Evolutionary conservation across 2,797 vertebrate genomes (phyloP).

Genomic region (Sylvia borin): DNA sequence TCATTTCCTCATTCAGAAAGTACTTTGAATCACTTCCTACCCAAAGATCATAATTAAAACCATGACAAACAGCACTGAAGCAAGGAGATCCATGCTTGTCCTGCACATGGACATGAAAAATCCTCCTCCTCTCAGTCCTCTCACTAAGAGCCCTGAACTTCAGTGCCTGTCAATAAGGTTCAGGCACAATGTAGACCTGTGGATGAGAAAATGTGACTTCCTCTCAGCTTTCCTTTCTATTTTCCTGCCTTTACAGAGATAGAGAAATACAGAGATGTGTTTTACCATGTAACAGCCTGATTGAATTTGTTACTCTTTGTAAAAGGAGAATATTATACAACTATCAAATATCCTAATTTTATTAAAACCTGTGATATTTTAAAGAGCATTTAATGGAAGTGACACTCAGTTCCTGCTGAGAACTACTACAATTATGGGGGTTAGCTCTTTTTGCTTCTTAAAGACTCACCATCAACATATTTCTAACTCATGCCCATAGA

Average conservation of each 20-base stretch:
- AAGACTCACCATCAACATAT: not conserved
- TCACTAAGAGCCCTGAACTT: not conserved
- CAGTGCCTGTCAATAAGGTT: not conserved
- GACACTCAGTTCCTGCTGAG: not conserved
- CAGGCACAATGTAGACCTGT: not conserved
- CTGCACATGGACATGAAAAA: not conserved
- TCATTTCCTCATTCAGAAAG: not conserved
- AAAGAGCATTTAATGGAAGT: not conserved
- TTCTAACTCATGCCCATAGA: not conserved
- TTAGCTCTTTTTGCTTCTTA: not conserved
- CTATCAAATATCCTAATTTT: not conserved
- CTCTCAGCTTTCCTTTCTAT: not conserved
- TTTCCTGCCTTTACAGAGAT: not conserved
- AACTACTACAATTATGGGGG: not conserved
- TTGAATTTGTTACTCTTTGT: accelerated
- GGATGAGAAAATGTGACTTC: not conserved
- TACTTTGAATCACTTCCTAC: not conserved
- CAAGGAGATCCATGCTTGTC: not conserved
- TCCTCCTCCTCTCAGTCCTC: not conserved
- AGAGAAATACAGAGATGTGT: not conserved
- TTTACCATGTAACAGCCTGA: not conserved
- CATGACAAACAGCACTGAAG: not conserved
- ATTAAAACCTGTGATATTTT: not conserved
- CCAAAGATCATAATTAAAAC: not conserved
- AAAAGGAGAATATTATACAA: not conserved